These are phyloP conservation scores for Drosophila hawaiiensis DNA, from an alignment of 2,888 invertebrate species.

Conservation along the genomic window DNA sequence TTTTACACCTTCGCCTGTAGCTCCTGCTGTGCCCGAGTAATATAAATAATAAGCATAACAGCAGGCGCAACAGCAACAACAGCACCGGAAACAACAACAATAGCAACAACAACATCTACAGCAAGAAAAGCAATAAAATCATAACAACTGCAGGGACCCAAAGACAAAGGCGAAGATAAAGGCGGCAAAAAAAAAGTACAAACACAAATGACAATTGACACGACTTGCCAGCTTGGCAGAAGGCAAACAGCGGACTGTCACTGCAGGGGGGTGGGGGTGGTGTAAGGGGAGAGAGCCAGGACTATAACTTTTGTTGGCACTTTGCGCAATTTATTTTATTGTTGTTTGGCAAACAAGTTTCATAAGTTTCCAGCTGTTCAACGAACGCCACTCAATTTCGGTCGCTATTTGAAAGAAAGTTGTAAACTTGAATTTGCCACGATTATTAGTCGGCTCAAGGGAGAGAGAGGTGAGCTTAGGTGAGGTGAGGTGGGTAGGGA, in stretches of 20 bases:
- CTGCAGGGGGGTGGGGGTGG: background rate
- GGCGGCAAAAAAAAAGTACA: constrained; percentile 36
- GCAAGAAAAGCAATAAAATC: constrained; percentile 57
- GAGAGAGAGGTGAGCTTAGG: background rate
- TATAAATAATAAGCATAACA: constrained; percentile 76
- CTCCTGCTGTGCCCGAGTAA: constrained; percentile 54
- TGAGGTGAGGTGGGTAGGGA: background rate
- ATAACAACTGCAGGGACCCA: constrained; percentile 47
- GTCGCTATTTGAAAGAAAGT: constrained; percentile 65
- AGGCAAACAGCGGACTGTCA: background rate
- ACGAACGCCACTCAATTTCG: constrained; percentile 74
- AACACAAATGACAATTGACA: constrained; percentile 77
- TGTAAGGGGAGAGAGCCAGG: background rate
- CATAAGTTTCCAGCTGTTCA: constrained; percentile 74
- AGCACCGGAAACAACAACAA: constrained; percentile 55
- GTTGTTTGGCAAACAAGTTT: constrained; percentile 79
- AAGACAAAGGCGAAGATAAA: constrained; percentile 34
- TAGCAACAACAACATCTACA: constrained; percentile 55
- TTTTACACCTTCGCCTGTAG: constrained; percentile 57
- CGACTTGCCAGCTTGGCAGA: constrained; percentile 52
- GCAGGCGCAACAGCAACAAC: constrained; percentile 55
- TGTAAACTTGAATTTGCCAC: constrained; percentile 50
- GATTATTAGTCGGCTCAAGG: constrained; percentile 60
- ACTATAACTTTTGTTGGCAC: constrained; percentile 58
- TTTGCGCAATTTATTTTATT: constrained; percentile 81